phyloP scores from a whole-genome alignment of 1,140 invertebrate genomes.

The Zaprionus gabonicus region DNA sequence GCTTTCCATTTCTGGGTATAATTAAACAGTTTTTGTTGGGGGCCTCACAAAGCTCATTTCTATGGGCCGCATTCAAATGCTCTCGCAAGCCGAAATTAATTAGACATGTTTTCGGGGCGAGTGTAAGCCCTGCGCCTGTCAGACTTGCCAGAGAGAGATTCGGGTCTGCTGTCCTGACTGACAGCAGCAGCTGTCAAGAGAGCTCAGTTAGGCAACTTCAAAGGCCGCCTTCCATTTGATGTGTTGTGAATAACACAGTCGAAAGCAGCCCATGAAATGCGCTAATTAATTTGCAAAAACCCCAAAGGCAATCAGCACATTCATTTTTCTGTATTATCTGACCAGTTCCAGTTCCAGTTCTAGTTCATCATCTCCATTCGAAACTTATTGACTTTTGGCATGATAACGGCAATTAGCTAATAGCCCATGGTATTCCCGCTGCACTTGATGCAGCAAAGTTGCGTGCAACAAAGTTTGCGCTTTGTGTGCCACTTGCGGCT shows the following conservation, averaged over 20 bases:
- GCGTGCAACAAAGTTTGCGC: conserved; percentile 24
- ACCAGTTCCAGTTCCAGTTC: neutral
- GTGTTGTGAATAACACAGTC: neutral
- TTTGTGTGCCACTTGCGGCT: conserved; percentile 11
- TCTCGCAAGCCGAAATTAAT: conserved; percentile 41
- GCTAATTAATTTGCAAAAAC: conserved; percentile 58
- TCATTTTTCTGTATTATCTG: neutral
- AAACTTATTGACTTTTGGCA: neutral
- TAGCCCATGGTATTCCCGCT: neutral
- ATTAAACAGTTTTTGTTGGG: conserved; percentile 1
- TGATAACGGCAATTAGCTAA: conserved; percentile 27
- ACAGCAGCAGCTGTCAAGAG: conserved; percentile 37
- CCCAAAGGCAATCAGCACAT: conserved; percentile 15
- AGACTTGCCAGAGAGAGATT: conserved; percentile 25
- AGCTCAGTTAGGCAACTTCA: conserved; percentile 44
- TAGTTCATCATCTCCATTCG: neutral
- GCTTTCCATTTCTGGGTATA: neutral
- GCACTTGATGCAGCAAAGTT: conserved; percentile 12
- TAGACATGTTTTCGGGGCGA: conserved; percentile 26
- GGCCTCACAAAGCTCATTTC: conserved; percentile 6
- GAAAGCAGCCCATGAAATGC: conserved; percentile 24
- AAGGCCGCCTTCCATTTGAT: conserved; percentile 33
- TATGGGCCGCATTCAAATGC: conserved; percentile 21
- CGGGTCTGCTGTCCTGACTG: conserved; percentile 24
- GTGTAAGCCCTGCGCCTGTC: conserved; percentile 16